Percentiles rank a stretch among this genome's conserved stretches.
Evolutionary conservation across 1,140 invertebrate species (phyloP).

Genomic region (Trypoxylus dichotomus): DNA sequence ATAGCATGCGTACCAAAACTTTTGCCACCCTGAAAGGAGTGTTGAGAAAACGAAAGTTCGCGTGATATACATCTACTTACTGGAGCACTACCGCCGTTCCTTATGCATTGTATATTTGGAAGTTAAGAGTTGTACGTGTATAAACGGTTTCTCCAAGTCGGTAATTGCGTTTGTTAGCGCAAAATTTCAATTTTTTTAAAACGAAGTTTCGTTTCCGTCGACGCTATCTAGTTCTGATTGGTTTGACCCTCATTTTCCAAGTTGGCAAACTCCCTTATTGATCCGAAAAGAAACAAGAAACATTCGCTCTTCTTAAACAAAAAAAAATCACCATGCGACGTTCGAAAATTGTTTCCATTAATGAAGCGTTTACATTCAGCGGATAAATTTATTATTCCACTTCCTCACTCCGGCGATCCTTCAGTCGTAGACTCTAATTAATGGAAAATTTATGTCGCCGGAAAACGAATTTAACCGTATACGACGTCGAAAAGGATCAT

Average conservation of each 20-base stretch:
- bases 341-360: too few relatives aligned
- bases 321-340: too few relatives aligned
- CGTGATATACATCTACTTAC: neutral
- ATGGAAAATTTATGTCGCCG: neutral
- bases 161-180: neutral
- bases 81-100: neutral
- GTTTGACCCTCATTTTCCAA: too few relatives aligned
- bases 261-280: too few relatives aligned
- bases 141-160: neutral
- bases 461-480: conserved; percentile 14
- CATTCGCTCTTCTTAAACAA: too few relatives aligned
- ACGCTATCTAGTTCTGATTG: too few relatives aligned
- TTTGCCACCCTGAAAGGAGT: neutral
- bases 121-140: neutral
- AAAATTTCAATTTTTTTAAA: neutral
- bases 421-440: neutral
- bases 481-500: neutral
- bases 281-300: too few relatives aligned
- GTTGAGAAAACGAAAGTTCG: neutral
- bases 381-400: neutral
- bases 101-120: neutral
- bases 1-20: neutral
- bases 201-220: too few relatives aligned
- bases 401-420: neutral
- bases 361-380: too few relatives aligned